These are phyloP conservation scores for Spatula clypeata DNA, from an alignment of 2,797 vertebrate species.

Conservation along the genomic window DNA sequence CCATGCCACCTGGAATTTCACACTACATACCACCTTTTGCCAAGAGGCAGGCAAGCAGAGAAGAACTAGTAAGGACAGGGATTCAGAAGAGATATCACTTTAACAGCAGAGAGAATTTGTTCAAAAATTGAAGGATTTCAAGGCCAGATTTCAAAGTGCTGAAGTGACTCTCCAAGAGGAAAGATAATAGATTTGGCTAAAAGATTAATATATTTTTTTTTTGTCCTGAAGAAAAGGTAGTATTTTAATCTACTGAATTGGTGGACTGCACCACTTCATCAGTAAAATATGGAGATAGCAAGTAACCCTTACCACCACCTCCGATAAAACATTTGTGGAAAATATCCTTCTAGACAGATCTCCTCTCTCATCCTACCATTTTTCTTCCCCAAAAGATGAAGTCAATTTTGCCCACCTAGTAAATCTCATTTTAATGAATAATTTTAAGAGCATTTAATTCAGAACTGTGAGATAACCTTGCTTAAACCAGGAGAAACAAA, in stretches of 20 bases:
- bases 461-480: slow-evolving; percentile 25
- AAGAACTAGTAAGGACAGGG: neutral
- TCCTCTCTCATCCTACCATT: neutral
- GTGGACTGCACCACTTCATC: neutral
- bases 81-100: neutral
- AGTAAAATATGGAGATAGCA: neutral
- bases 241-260: neutral
- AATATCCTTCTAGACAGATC: neutral
- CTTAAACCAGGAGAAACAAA: slow-evolving; percentile 10
- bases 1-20: neutral
- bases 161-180: neutral
- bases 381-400: neutral
- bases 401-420: neutral
- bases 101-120: neutral
- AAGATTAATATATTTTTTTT: neutral
- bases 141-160: neutral
- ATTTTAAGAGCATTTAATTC: slow-evolving; percentile 24
- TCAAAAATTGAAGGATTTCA: neutral
- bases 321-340: neutral
- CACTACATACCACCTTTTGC: neutral
- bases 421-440: slow-evolving; percentile 1
- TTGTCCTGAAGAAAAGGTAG: neutral
- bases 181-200: neutral
- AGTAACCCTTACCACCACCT: neutral
- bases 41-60: neutral